phyloP scores from a whole-genome alignment of 1,140 invertebrate genomes.

The Achatina immaculata region DNA sequence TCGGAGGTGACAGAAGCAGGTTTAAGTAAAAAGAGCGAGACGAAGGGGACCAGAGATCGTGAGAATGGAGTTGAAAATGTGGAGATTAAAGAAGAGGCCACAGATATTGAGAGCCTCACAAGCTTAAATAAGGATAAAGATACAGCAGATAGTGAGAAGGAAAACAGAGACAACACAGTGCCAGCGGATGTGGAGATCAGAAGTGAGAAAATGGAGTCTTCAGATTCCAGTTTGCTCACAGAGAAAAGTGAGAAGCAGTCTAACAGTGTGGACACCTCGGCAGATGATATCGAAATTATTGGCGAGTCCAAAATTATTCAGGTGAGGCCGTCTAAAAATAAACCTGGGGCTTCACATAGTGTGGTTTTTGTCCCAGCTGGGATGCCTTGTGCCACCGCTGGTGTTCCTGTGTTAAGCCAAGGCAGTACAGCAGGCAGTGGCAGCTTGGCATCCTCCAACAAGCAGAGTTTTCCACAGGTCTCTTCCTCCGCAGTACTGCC shows the following conservation, averaged over 20 bases:
- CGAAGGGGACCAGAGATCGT: too few relatives aligned
- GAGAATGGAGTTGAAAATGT: too few relatives aligned
- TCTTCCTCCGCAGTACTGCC: neutral
- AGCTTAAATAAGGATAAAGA: constrained; percentile 23
- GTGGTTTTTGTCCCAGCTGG: constrained; percentile 21
- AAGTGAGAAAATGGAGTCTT: neutral
- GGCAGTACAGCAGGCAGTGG: neutral
- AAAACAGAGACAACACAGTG: constrained; percentile 59
- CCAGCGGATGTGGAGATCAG: constrained; percentile 57
- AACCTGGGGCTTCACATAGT: constrained; percentile 40
- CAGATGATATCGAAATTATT: constrained; percentile 41
- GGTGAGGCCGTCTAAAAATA: too few relatives aligned
- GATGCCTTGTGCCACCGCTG: neutral
- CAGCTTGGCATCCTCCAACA: neutral
- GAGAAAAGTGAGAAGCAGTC: neutral
- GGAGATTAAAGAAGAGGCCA: too few relatives aligned
- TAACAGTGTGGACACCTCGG: constrained; percentile 67
- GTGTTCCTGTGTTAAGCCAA: neutral
- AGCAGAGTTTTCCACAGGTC: neutral
- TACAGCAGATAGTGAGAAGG: constrained; percentile 25
- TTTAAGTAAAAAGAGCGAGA: too few relatives aligned
- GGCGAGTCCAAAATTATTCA: constrained; percentile 25
- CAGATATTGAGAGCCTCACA: too few relatives aligned
- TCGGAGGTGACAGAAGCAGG: too few relatives aligned
- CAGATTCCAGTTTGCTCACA: neutral